These are phyloP conservation scores for Phrynocephalus guinanensis DNA, from an alignment of 2,797 vertebrate species.

Conservation along the genomic window DNA sequence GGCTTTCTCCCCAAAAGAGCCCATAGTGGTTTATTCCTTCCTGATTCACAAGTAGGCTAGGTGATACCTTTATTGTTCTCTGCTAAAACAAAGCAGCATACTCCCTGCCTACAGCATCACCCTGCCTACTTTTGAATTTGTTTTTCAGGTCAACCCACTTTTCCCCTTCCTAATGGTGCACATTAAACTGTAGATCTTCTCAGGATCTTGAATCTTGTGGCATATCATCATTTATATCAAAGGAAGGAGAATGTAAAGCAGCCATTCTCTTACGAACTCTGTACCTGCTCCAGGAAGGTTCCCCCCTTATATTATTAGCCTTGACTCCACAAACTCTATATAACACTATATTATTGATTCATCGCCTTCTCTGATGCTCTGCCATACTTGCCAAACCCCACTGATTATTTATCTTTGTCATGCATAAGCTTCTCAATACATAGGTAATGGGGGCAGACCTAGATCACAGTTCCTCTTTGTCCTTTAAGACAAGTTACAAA, in stretches of 20 bases:
- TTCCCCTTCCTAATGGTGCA: neutral
- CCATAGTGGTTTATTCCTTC: no score
- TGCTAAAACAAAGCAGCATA: no score
- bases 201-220: neutral
- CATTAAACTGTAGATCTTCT: neutral
- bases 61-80: no score
- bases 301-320: neutral
- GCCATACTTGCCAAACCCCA: neutral
- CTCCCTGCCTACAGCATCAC: no score
- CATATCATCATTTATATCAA: neutral
- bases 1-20: no score
- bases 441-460: neutral
- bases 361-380: neutral
- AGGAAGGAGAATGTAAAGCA: neutral
- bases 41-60: no score
- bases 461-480: neutral
- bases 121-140: no score
- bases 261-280: neutral
- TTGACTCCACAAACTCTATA: neutral
- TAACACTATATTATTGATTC: neutral
- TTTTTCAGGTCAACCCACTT: no score
- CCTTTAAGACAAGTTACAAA: constrained; percentile 20
- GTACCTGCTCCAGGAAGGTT: neutral
- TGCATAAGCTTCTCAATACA: neutral
- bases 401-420: constrained; percentile 17